Evolutionary conservation across 1,140 invertebrate species (phyloP), one percentile per base, ranked within the genome.

Genomic region (Drosophila sturtevanti): DNA sequence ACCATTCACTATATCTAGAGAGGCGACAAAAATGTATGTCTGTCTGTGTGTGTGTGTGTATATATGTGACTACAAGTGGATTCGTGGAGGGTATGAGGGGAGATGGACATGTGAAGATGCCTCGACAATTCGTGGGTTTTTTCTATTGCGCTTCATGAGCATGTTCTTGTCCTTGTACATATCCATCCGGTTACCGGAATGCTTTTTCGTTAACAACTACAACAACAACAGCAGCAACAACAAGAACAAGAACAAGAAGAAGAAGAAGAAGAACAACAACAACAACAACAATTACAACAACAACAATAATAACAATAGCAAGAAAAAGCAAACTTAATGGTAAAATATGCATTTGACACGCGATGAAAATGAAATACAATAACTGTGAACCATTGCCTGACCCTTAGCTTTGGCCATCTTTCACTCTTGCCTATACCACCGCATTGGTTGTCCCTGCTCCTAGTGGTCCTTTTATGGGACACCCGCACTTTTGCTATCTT

Each of bases 321-420:
- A 44, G 27, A 74, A 37, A 24, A 63, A 52, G 35, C 55, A 38
- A 70, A 62, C 59, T 74, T 69, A 76, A 68, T 75, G 63, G 56
- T 84, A 72, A 72, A 77, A 84, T 80, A 87, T 87, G 84, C 85
- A 87, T 89, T 89, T 84, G 84, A 89, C 84, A 89, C 79, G 84
- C 84, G 71, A 82, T 71, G 68, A 71, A 77, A 37, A 59, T 79
- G 79, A 79, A 67, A 75, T 68, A 60, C 72, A 73, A 77, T 79
- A 77, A 77, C 63, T 31, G 27, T 14, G 11, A 63, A 24, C 44
- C 63, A 62, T 21, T 71, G 41, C 44, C 24, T 48, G 41, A 48
- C 41, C 41, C 41, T 48, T 11, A 48, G 41, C 16, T 48, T 3
- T 16, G 38, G 14, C 6, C 41, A 48, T 18, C 18, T 48, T 18